Evolutionary conservation across 2,113 vertebrate genomes (phyloP), one percentile per base, ranked within the genome.

Genomic region (Rhea americana): DNA sequence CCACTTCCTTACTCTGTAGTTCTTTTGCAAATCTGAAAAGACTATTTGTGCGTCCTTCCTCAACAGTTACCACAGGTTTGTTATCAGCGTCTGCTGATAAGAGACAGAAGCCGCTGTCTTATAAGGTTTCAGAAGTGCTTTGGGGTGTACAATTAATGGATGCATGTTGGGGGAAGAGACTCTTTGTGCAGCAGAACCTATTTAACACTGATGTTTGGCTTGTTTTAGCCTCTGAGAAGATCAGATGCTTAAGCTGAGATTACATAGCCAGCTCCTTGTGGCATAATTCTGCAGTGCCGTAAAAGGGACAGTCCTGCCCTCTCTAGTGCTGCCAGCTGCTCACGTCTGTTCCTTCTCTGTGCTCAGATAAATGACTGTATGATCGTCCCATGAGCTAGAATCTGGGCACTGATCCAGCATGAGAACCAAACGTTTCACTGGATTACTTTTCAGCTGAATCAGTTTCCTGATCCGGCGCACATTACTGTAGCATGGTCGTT

Each of bases 401-500:
- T 7, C 35, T 22, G 35, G 19, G 13, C 71, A n/a, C 26, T 41
- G 59, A 62, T 47, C 24, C 74, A 79, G 35, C 25, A 67, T 58
- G 25, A 71, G 30, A 83, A 25, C 7, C 4, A 19, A 6, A 14
- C 8, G 7, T 35, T 67, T 30, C 26, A 32, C 28, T 22, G 43
- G 4, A 4, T 5, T 62, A 51, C 2, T 30, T 61, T 68, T 26
- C 1, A 0, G 15, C 21, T 26, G 17, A 35, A 39, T 62, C 28
- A 18, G 21, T 32, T 66, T 89, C 28, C 25, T 66, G 45, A 45
- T 26, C 11, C 63, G 51, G 70, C 1, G 0, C 13, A 14, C 0
- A 0, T 41, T 28, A 10, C 8, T 19, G 65, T 50, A 61, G 5
- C 11, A 2, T 22, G 26, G 20, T 32, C 2, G 0, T 3, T 18